A percentile compares a stretch with the other conserved stretches of the same genome.
phyloP scores from a whole-genome alignment of 2,113 vertebrate genomes.

The Mellivora capensis region DNA sequence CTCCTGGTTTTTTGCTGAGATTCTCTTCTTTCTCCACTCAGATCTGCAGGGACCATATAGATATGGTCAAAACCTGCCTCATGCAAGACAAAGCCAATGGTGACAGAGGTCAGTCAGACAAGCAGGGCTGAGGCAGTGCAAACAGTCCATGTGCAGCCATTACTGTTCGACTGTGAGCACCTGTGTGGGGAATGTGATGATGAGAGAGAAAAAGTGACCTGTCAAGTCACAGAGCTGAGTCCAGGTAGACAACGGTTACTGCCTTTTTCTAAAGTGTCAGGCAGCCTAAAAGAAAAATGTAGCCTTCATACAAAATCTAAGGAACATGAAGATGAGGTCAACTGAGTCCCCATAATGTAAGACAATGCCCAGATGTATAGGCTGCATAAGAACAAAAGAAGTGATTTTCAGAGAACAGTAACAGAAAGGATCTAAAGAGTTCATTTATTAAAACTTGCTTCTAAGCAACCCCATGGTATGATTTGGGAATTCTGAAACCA shows the following conservation, averaged over 20 bases:
- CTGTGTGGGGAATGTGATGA: background rate
- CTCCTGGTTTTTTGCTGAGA: background rate
- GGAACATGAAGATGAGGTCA: background rate
- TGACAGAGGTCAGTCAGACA: background rate
- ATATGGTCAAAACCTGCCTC: background rate
- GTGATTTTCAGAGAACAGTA: background rate
- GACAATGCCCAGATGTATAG: background rate
- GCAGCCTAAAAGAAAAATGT: background rate
- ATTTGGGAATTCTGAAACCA: constrained; percentile 24
- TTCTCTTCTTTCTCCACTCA: background rate
- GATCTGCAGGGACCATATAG: background rate
- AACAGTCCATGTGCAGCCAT: background rate
- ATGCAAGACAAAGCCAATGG: background rate
- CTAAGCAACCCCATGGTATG: background rate
- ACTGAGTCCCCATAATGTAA: background rate
- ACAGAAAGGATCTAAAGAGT: background rate
- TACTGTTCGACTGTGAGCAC: background rate
- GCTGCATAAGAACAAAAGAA: background rate
- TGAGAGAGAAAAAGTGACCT: background rate
- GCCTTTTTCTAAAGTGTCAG: background rate
- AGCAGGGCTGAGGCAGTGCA: background rate
- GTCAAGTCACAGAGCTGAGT: background rate
- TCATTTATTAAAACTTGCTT: constrained; percentile 1
- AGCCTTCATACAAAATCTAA: background rate
- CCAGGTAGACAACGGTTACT: too few relatives aligned